Percentiles rank a stretch among this genome's conserved stretches.
Conservation (phyloP, 2,113 vertebrate genomes). For the Mustelus asterias region DNA sequence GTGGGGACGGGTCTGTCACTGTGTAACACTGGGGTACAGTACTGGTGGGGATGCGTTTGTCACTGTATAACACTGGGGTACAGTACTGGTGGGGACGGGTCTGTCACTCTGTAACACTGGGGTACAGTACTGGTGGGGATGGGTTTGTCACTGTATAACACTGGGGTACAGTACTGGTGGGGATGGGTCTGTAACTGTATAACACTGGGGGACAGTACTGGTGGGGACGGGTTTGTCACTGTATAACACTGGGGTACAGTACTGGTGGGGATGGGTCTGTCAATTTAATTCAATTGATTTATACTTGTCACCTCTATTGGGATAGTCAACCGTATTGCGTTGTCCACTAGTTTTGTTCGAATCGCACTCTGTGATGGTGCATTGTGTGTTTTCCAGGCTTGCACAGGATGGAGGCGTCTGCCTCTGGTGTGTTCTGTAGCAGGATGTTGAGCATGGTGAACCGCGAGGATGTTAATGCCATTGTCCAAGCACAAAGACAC, state of each 20-base stretch:
- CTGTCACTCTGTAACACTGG: too few relatives aligned
- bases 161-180: background rate
- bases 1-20: too few relatives aligned
- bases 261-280: background rate
- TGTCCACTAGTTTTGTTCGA: background rate
- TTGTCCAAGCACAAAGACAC: constrained; percentile 94
- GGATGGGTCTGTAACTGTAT: background rate
- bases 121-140: too few relatives aligned
- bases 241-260: background rate
- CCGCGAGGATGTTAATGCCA: constrained; percentile 86
- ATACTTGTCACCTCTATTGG: too few relatives aligned
- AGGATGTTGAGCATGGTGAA: constrained; percentile 96
- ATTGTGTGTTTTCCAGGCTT: background rate
- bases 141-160: background rate
- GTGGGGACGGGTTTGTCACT: background rate
- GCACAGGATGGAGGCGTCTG: constrained; percentile 69
- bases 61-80: too few relatives aligned
- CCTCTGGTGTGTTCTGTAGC: constrained; percentile 81
- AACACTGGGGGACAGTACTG: background rate
- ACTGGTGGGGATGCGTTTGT: too few relatives aligned
- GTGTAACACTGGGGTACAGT: too few relatives aligned
- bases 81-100: too few relatives aligned
- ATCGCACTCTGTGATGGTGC: background rate
- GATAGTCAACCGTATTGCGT: too few relatives aligned
- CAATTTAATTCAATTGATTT: background rate